Base-by-base conservation (phyloP, 2,888 invertebrate genomes). In the Tinea trinotella region DNA sequence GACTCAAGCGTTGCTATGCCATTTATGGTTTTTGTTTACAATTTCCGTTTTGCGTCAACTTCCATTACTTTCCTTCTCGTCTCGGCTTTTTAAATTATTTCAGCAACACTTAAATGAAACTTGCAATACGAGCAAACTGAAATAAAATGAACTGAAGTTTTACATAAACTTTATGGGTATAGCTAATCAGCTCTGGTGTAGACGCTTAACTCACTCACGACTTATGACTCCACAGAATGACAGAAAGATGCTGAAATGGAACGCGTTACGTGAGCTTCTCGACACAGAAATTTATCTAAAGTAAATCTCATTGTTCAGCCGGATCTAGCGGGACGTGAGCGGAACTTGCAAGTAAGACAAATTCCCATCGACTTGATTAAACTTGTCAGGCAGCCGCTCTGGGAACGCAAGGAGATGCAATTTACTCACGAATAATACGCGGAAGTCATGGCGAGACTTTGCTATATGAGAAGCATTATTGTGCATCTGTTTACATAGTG, bases 281-380 rank as follows among this genome's bases (percentile, higher is more conserved):
- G 57, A 57, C 57, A 55, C 18, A 68, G 62, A 65, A 71, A 72
- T 58, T 73, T 72, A 76, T 73, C 71, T 71, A 75, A 71, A 73
- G 78, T 70, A 76, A 77, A 78, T 77, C 75, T 75, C 76, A 72
- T 76, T 78, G 77, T 77, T 73, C 71, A 65, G 55, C 65, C 66
- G 67, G 69, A 76, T 72, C 66, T 67, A 64, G 58, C 61, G 68
- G 71, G 70, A 78, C 75, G 76, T 75, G 77, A 73, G 70, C 64
- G 67, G 74, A 77, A 77, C 72, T 74, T 67, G 62, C 71, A 74
- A 74, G 70, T 70, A 77, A 81, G 75, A 78, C 75, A 71, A 78
- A 80, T 79, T 79, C 71, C 73, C 75, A 78, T 76, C 70, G 76
- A 72, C 67, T 77, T 80, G 77, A 80, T 81, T 82, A 79, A 80